Percentiles rank a stretch among this genome's conserved stretches.
Evolutionary conservation across 2,113 vertebrate species (phyloP).

Genomic region (Tragelaphus imberbis): DNA sequence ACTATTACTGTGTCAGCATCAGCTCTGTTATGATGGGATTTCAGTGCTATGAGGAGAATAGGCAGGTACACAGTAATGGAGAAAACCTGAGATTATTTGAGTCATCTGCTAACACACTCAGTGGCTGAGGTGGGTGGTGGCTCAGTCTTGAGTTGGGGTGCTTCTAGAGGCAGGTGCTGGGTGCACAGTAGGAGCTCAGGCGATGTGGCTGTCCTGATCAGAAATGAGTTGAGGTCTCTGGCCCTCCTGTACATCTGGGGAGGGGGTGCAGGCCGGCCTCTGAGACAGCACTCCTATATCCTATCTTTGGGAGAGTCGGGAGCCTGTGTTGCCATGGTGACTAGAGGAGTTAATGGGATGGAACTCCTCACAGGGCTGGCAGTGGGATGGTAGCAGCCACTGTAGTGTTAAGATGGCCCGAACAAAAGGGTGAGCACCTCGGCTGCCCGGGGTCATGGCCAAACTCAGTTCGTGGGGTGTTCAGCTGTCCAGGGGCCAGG

Average conservation of each 20-base stretch:
- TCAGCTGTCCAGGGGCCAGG: neutral
- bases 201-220: rapidly evolving
- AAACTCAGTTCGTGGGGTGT: neutral
- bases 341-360: slow-evolving; percentile 75
- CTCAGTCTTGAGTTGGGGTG: neutral
- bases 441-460: neutral
- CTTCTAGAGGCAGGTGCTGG: neutral
- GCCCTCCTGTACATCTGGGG: neutral
- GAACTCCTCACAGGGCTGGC: slow-evolving; percentile 63
- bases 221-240: neutral
- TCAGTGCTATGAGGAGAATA: neutral
- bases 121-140: neutral
- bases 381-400: slow-evolving; percentile 12
- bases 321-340: slow-evolving; percentile 76
- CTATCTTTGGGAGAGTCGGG: slow-evolving; percentile 42
- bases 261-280: neutral
- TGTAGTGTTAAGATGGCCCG: neutral
- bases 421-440: neutral
- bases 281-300: neutral
- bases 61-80: neutral
- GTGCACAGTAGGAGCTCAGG: neutral
- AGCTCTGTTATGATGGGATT: neutral
- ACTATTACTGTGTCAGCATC: too few relatives aligned
- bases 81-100: slow-evolving; percentile 10
- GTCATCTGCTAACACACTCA: neutral